Evolutionary conservation across 2,888 invertebrate genomes (phyloP), one percentile per base, ranked within the genome.

Genomic region (Apoda limacodes): DNA sequence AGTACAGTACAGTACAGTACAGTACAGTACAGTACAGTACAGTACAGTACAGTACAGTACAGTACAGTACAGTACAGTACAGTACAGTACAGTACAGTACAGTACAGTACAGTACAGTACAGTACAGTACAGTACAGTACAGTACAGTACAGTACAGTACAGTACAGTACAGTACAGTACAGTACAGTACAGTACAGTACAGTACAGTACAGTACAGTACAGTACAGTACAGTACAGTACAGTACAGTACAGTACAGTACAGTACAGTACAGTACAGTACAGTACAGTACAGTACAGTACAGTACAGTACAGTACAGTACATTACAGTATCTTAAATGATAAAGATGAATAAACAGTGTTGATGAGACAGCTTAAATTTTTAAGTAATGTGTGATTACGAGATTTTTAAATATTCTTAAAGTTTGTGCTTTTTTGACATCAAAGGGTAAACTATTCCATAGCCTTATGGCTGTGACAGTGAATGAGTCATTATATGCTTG

Each of bases 91-190:
- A 22, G 22, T n/a, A 10, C n/a, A 22, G 22, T n/a, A 9, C n/a
- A 22, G 22, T n/a, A 10, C n/a, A 22, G 22, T n/a, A 9, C n/a
- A 22, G 22, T n/a, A 10, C n/a, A 22, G 22, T n/a, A 11, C 19
- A 27, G 27, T 19, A 14, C 19, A 27, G 27, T 19, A 11, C 11
- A 27, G 19, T 19, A 14, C 11, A 27, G 27, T 19, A 20, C 19
- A 27, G 27, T 19, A 14, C 11, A 27, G 27, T 19, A 20, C 19
- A 17, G 27, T 19, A 14, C 19, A 17, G 19, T 19, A 20, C 11
- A 17, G 27, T 19, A 14, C 11, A 17, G 17, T 19, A 9, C 19
- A 17, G 27, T 19, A 14, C 9, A 17, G 27, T 19, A 20, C 19
- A 17, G 19, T 19, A 14, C 19, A 17, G 27, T 19, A 20, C 4